These are phyloP conservation scores for Drosophila ustulata DNA, from an alignment of 2,888 invertebrate genomes.

Conservation along the genomic window DNA sequence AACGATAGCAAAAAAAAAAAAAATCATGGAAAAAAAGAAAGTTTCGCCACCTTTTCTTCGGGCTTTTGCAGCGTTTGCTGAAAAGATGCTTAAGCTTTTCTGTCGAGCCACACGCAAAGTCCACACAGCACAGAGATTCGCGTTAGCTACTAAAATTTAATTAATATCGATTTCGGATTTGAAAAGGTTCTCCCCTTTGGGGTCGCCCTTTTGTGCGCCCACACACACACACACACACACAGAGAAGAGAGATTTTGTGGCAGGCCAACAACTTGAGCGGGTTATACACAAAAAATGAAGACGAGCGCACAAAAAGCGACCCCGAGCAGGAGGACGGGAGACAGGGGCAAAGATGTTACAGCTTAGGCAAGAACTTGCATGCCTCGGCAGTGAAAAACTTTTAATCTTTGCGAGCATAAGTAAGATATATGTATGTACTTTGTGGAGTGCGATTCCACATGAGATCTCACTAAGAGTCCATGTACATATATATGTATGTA, in stretches of 20 bases:
- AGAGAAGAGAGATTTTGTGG: slow-evolving; percentile 64
- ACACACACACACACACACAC: slow-evolving; percentile 4
- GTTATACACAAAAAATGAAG: slow-evolving; percentile 58
- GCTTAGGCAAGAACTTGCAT: slow-evolving; percentile 77
- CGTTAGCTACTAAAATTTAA: slow-evolving; percentile 79
- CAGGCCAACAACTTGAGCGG: slow-evolving; percentile 74
- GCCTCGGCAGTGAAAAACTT: slow-evolving; percentile 73
- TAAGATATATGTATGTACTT: slow-evolving; percentile 76
- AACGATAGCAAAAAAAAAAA: slow-evolving; percentile 32
- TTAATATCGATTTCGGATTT: slow-evolving; percentile 81
- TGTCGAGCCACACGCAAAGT: slow-evolving; percentile 44
- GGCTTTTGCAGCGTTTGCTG: slow-evolving; percentile 3
- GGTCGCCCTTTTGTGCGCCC: slow-evolving; percentile 44
- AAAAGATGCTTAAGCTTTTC: slow-evolving; percentile 53
- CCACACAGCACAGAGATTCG: slow-evolving; percentile 49
- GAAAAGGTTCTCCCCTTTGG: slow-evolving; percentile 60
- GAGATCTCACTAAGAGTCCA: slow-evolving; percentile 48
- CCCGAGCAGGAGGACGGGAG: slow-evolving; percentile 18
- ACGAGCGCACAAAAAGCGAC: slow-evolving; percentile 57
- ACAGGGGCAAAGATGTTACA: slow-evolving; percentile 71
- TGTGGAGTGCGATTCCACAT: slow-evolving; percentile 54
- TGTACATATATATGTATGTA: slow-evolving; percentile 28
- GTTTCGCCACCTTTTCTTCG: slow-evolving; percentile 56
- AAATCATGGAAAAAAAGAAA: slow-evolving; percentile 24
- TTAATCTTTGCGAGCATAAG: slow-evolving; percentile 78